Conservation (phyloP, 2,797 vertebrate species). For the Schizothorax lantsangensis region DNA sequence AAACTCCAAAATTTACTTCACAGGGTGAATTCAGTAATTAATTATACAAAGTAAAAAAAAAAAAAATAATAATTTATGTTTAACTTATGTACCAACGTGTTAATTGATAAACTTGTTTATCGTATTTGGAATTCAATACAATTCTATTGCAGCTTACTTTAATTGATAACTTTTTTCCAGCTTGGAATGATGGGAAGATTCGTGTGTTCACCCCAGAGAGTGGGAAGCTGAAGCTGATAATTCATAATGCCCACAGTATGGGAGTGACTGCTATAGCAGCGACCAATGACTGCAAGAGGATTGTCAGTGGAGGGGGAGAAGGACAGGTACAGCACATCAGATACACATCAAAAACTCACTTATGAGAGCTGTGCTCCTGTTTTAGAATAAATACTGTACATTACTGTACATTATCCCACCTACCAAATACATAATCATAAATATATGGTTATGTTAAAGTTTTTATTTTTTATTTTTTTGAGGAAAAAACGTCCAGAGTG, state of each 20-base stretch:
- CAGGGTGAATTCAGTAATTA: background rate
- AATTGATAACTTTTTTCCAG: conserved; percentile 66
- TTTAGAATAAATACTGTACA: background rate
- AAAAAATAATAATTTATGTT: background rate
- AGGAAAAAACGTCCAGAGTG: background rate
- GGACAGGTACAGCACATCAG: conserved; percentile 81
- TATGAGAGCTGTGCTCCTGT: background rate
- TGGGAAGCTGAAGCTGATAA: conserved; percentile 77
- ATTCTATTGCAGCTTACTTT: background rate
- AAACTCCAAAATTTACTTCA: background rate
- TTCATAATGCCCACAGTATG: conserved; percentile 82
- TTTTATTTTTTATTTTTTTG: background rate
- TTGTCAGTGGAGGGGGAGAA: conserved; percentile 88
- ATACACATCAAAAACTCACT: background rate
- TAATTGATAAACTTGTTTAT: background rate
- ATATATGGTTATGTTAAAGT: background rate
- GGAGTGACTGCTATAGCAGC: conserved; percentile 84
- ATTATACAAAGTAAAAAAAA: background rate
- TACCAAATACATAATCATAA: background rate
- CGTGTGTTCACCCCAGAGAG: conserved; percentile 84
- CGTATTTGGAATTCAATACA: background rate
- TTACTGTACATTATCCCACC: background rate
- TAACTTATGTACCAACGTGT: background rate
- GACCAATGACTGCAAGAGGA: conserved; percentile 82
- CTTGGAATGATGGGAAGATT: conserved; percentile 89